phyloP scores from a whole-genome alignment of 2,113 vertebrate genomes.

The Nyctibius bracteatus region DNA sequence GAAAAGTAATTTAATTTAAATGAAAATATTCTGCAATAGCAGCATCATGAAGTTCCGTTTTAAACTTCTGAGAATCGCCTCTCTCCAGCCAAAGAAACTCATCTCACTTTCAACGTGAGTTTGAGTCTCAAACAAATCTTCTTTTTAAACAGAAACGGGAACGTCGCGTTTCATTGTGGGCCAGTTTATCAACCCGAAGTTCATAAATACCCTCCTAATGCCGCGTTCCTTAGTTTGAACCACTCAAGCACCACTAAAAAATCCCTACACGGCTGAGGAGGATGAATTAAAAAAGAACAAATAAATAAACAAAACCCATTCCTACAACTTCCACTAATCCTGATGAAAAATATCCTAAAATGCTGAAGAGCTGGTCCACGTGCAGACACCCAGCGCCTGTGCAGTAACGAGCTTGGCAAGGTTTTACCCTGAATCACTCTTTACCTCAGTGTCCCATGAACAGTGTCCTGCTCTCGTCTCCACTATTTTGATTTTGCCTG shows the following conservation, averaged over 20 bases:
- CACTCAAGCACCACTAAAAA: background rate
- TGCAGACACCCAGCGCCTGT: fast-evolving
- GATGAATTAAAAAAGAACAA: background rate
- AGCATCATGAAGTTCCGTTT: fast-evolving
- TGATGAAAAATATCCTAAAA: background rate
- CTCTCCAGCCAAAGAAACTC: background rate
- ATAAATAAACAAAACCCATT: background rate
- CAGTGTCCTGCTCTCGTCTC: background rate
- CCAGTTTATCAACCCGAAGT: fast-evolving
- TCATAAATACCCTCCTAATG: fast-evolving
- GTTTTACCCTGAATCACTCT: background rate
- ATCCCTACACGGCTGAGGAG: fast-evolving
- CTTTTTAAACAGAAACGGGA: fast-evolving
- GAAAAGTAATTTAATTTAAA: background rate
- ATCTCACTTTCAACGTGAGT: background rate
- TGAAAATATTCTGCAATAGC: background rate
- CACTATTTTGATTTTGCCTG: fast-evolving
- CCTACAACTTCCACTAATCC: background rate
- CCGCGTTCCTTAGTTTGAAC: fast-evolving
- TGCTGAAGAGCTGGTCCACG: fast-evolving
- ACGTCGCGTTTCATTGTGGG: fast-evolving
- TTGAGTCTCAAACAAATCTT: fast-evolving
- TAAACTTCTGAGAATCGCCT: background rate
- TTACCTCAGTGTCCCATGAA: background rate
- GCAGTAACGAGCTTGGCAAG: background rate